phyloP scores from a whole-genome alignment of 2,797 vertebrate species.

The Thalassophryne amazonica region DNA sequence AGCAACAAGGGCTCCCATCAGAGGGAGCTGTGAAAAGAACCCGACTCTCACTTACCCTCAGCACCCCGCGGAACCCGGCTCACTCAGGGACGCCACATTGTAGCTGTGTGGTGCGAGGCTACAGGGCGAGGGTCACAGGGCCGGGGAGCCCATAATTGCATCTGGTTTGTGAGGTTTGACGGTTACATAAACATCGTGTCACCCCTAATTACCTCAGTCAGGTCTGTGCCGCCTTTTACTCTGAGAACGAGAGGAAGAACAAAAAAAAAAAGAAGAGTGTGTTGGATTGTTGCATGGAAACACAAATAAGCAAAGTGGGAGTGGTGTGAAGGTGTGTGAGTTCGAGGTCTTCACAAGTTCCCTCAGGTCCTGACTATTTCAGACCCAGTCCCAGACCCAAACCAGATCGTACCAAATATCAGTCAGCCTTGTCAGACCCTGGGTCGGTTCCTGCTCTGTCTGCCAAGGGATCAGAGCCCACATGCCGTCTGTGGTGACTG shows the following conservation, averaged over 20 bases:
- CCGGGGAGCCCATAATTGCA: constrained; percentile 76
- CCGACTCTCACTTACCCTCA: constrained; percentile 59
- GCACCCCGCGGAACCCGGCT: constrained; percentile 44
- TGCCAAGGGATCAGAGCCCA: too few species aligned
- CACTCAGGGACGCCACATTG: constrained; percentile 55
- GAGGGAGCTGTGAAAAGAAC: constrained; percentile 78
- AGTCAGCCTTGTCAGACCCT: too few species aligned
- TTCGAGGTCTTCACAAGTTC: too few species aligned
- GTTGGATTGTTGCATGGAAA: constrained; percentile 12
- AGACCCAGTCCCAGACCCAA: too few species aligned
- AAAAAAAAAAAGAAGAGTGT: constrained; percentile 4
- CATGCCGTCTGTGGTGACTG: too few species aligned
- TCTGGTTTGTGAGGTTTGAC: constrained; percentile 76
- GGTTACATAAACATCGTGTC: constrained; percentile 85
- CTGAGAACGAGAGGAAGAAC: constrained; percentile 32
- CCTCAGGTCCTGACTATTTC: too few species aligned
- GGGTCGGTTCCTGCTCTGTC: too few species aligned
- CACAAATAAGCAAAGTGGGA: constrained; percentile 57
- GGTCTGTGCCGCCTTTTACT: constrained; percentile 21
- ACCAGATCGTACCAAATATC: too few species aligned
- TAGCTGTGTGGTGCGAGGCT: constrained; percentile 39
- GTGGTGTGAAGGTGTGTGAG: constrained; percentile 49
- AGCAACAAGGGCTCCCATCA: constrained; percentile 50
- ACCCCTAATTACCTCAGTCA: constrained; percentile 73
- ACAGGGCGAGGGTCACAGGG: constrained; percentile 63